Evolutionary conservation across 2,113 vertebrate species (phyloP).

Genomic region (Tinamus guttatus): DNA sequence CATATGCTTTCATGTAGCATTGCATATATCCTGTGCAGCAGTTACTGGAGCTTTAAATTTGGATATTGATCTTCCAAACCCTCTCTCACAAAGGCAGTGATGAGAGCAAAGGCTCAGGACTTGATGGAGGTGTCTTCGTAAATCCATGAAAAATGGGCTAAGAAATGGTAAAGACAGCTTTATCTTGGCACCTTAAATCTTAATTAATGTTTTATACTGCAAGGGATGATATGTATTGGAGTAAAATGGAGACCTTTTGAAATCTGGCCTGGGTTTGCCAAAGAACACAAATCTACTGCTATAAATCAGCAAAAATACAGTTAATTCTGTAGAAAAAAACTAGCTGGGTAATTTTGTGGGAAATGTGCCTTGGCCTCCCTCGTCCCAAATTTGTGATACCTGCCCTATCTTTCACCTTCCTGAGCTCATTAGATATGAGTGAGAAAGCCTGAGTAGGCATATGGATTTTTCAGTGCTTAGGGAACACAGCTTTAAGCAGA

Average conservation of each 20-base stretch:
- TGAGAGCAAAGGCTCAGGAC: background rate
- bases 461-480: background rate
- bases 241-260: background rate
- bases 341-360: background rate
- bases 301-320: background rate
- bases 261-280: background rate
- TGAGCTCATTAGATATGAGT: background rate
- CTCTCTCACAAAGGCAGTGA: background rate
- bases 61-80: background rate
- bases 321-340: background rate
- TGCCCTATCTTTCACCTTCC: background rate
- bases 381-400: background rate
- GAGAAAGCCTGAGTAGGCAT: background rate
- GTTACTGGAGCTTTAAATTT: background rate
- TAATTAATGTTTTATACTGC: background rate
- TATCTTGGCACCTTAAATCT: background rate
- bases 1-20: background rate
- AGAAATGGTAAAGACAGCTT: background rate
- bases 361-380: background rate
- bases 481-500: background rate
- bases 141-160: background rate
- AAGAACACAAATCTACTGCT: background rate
- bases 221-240: background rate
- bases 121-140: accelerated
- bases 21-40: background rate